Conservation (phyloP, 2,113 vertebrate genomes). For the Apus apus region DNA sequence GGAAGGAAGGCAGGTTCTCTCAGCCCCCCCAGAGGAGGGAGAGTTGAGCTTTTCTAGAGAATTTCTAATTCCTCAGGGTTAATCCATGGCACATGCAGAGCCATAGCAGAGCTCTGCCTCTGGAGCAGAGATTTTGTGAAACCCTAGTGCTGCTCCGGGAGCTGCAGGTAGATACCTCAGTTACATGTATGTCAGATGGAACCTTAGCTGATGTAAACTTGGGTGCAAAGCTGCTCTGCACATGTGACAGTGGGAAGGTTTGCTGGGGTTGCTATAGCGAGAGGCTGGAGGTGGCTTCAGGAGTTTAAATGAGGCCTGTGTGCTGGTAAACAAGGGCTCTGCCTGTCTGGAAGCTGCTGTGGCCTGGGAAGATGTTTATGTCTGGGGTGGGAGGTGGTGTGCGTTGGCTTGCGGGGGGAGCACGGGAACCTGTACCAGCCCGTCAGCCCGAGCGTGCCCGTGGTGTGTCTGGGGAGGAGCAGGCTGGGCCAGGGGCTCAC, state of each 20-base stretch:
- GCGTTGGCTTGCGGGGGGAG: rapidly evolving
- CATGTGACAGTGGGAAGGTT: not conserved
- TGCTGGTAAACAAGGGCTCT: not conserved
- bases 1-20: not conserved
- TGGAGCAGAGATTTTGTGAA: not conserved
- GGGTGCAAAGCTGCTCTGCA: not conserved
- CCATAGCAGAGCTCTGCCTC: not conserved
- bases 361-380: not conserved
- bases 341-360: not conserved
- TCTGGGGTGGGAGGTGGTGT: not conserved
- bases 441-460: not conserved
- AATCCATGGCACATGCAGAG: not conserved
- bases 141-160: rapidly evolving
- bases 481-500: not conserved
- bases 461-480: not conserved
- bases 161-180: not conserved
- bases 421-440: not conserved
- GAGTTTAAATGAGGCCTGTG: not conserved
- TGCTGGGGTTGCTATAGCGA: not conserved
- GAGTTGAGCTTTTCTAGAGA: not conserved
- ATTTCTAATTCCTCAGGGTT: not conserved
- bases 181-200: not conserved
- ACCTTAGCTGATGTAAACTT: not conserved
- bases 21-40: not conserved
- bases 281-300: not conserved